These are phyloP conservation scores for Ibycter americanus DNA, from an alignment of 2,797 vertebrate genomes.

Conservation along the genomic window DNA sequence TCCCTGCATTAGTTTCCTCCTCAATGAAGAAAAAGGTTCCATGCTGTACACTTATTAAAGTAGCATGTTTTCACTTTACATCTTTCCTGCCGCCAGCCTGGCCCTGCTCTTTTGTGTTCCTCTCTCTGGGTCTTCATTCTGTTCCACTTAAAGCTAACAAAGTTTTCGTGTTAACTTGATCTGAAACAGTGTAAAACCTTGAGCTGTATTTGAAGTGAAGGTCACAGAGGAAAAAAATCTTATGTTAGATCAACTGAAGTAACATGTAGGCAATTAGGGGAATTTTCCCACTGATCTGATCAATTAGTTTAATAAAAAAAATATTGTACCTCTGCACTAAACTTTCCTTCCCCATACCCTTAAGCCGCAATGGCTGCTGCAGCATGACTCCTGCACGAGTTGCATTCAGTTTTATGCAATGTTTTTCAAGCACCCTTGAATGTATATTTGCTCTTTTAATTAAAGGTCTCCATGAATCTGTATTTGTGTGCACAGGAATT, in stretches of 20 bases:
- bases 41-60: not conserved
- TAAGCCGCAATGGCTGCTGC: not conserved
- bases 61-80: not conserved
- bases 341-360: not conserved
- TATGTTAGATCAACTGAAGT: not conserved
- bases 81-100: not conserved
- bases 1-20: not conserved
- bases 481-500: not conserved
- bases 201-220: not conserved
- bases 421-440: not conserved
- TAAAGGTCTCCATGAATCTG: not conserved
- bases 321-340: not conserved
- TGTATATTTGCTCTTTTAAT: not conserved
- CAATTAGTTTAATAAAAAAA: not conserved
- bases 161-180: not conserved
- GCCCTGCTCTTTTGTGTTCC: not conserved
- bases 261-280: not conserved
- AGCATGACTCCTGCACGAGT: not conserved
- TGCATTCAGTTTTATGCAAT: rapidly evolving
- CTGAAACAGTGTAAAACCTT: not conserved
- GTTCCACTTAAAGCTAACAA: not conserved
- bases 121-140: not conserved
- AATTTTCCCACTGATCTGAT: not conserved
- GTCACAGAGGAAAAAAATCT: not conserved
- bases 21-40: not conserved